Percentiles rank a stretch among this genome's conserved stretches.
Conservation (phyloP, 2,888 invertebrate genomes). For the Drosophila anomelani region DNA sequence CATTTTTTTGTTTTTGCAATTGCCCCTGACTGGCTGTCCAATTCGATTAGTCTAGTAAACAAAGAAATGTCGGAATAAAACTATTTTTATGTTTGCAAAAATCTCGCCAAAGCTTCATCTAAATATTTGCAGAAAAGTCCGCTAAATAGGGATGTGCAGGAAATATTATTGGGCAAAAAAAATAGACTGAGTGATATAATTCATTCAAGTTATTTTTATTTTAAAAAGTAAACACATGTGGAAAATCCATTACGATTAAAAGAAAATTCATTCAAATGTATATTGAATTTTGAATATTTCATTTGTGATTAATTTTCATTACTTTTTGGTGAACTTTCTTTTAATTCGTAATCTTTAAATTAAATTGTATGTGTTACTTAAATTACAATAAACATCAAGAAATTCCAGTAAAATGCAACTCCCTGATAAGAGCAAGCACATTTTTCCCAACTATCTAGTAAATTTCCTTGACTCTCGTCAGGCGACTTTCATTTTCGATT, state of each 20-base stretch:
- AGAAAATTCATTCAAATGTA: too few relatives aligned
- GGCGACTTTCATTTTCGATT: constrained; percentile 56
- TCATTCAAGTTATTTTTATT: neutral
- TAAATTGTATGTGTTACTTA: neutral
- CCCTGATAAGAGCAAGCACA: neutral
- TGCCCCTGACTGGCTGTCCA: constrained; percentile 35
- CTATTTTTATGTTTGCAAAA: constrained; percentile 16
- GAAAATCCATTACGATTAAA: neutral
- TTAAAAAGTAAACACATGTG: neutral
- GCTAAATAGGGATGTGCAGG: constrained; percentile 4
- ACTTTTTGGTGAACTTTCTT: too few relatives aligned
- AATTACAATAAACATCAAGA: neutral
- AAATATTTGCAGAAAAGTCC: constrained; percentile 19
- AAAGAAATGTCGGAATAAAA: constrained; percentile 18
- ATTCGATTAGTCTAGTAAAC: constrained; percentile 31
- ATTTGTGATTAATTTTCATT: neutral
- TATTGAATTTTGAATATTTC: too few relatives aligned
- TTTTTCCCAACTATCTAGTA: neutral
- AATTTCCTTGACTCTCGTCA: constrained; percentile 2
- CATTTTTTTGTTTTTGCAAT: neutral
- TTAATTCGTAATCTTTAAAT: neutral
- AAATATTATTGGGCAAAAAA: neutral
- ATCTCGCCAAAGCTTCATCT: constrained; percentile 7
- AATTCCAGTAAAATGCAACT: neutral
- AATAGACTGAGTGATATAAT: neutral